phyloP scores from a whole-genome alignment of 2,113 vertebrate genomes.

The Mola mola region DNA sequence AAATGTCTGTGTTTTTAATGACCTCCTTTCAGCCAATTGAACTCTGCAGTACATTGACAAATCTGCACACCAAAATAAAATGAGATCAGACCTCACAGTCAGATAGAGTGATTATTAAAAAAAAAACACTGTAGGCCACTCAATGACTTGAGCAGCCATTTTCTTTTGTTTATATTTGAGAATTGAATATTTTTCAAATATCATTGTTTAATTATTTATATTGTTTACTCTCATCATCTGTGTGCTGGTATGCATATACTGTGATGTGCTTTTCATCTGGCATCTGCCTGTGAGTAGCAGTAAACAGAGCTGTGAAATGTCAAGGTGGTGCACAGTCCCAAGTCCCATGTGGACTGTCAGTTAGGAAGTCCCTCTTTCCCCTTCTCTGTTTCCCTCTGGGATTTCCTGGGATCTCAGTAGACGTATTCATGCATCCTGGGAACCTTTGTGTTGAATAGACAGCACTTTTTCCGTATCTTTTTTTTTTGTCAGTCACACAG shows the following conservation, averaged over 20 bases:
- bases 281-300: conserved; percentile 21
- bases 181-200: not conserved
- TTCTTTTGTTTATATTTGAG: not conserved
- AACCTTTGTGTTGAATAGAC: not conserved
- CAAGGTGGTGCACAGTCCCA: conserved; percentile 26
- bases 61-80: conserved; percentile 32
- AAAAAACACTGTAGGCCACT: too few relatives aligned
- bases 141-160: not conserved
- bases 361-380: conserved; percentile 27
- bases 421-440: not conserved
- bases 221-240: conserved; percentile 4
- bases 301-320: conserved; percentile 52
- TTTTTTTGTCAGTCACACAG: not conserved
- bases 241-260: not conserved
- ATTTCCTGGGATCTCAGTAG: conserved; percentile 1
- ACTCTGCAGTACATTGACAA: conserved; percentile 26
- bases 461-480: not conserved
- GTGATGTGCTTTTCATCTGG: conserved; percentile 12
- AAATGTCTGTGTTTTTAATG: conserved; percentile 32
- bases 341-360: conserved; percentile 58
- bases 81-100: conserved; percentile 11
- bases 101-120: not conserved
- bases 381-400: conserved; percentile 20
- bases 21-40: conserved; percentile 43
- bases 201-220: conserved; percentile 24